A percentile compares a stretch with the other conserved stretches of the same genome.
phyloP scores from a whole-genome alignment of 2,888 invertebrate genomes.

The Microplitis deprimator region DNA sequence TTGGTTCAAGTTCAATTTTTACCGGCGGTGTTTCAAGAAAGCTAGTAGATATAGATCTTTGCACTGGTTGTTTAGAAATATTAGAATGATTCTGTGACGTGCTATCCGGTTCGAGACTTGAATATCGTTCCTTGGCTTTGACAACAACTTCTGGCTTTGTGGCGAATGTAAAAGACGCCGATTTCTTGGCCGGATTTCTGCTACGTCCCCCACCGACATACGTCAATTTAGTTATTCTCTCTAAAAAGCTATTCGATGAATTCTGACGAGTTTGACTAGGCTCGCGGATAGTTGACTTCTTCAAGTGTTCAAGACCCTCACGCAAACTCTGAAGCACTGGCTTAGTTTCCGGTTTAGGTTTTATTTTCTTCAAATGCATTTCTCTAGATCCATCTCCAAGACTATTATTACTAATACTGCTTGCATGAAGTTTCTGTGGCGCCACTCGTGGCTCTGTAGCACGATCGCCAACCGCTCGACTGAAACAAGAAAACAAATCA shows the following conservation, averaged over 20 bases:
- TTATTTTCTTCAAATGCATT: slow-evolving; percentile 68
- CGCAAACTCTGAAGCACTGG: slow-evolving; percentile 67
- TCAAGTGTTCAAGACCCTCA: slow-evolving; percentile 65
- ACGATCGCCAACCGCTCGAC: slow-evolving; percentile 67
- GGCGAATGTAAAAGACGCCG: slow-evolving; percentile 71
- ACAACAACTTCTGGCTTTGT: slow-evolving; percentile 66
- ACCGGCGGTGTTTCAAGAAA: slow-evolving; percentile 64
- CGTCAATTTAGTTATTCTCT: slow-evolving; percentile 65
- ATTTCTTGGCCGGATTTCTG: slow-evolving; percentile 69
- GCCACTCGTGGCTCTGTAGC: slow-evolving; percentile 69
- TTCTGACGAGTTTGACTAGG: slow-evolving; percentile 55
- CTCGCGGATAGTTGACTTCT: slow-evolving; percentile 61
- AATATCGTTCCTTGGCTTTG: slow-evolving; percentile 66
- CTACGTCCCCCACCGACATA: slow-evolving; percentile 57
- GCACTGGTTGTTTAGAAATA: slow-evolving; percentile 63
- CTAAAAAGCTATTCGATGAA: slow-evolving; percentile 62
- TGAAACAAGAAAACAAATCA: slow-evolving; percentile 45
- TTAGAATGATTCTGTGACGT: slow-evolving; percentile 57
- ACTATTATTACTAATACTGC: slow-evolving; percentile 31
- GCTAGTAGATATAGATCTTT: slow-evolving; percentile 67
- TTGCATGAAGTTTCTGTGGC: slow-evolving; percentile 62
- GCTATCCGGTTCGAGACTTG: slow-evolving; percentile 66
- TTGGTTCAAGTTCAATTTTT: slow-evolving; percentile 64
- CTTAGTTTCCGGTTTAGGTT: slow-evolving; percentile 65
- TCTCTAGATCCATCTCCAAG: slow-evolving; percentile 62